phyloP scores from a whole-genome alignment of 2,113 vertebrate genomes.

The Campylomormyrus numenius region DNA sequence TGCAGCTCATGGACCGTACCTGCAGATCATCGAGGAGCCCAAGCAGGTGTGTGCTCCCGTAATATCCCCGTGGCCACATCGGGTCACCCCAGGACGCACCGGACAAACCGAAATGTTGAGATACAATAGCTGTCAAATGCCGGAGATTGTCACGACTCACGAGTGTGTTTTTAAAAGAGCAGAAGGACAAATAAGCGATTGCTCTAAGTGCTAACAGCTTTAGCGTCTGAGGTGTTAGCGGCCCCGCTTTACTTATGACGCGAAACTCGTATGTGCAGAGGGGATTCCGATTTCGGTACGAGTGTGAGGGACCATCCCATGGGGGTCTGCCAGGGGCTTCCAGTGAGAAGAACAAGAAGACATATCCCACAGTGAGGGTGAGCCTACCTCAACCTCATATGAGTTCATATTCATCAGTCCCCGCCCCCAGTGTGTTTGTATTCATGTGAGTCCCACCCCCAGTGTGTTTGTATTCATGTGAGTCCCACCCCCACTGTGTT shows the following conservation, averaged over 20 bases:
- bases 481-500: background rate
- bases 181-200: background rate
- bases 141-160: background rate
- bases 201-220: background rate
- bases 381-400: background rate
- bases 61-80: background rate
- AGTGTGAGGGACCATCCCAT: constrained; percentile 93
- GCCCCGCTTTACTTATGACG: background rate
- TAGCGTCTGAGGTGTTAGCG: background rate
- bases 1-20: constrained; percentile 79
- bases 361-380: constrained; percentile 93
- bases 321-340: constrained; percentile 91
- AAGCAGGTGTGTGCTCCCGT: constrained; percentile 73
- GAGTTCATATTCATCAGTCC: background rate
- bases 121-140: background rate
- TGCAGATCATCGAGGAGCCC: constrained; percentile 89
- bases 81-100: background rate
- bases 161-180: background rate
- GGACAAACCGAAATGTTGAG: background rate
- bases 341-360: constrained; percentile 90
- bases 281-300: constrained; percentile 93
- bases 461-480: background rate
- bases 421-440: background rate
- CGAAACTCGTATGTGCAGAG: constrained; percentile 58
- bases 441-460: background rate